Evolutionary conservation across 2,113 vertebrate genomes (phyloP).

Genomic region (Bolborhynchus lineola): DNA sequence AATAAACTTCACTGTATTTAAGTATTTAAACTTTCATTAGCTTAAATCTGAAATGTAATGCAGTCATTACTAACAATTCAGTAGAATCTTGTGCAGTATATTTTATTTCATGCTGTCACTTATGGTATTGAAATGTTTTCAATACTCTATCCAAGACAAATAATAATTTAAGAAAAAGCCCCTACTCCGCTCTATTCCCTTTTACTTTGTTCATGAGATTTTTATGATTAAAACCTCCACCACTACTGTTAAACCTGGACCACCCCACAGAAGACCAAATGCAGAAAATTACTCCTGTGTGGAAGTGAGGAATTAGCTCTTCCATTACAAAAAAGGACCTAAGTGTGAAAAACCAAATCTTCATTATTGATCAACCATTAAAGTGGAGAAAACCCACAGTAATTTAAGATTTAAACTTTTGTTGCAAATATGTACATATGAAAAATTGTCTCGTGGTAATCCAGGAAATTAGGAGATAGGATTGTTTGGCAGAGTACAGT

Average conservation of each 20-base stretch:
- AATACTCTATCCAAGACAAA: constrained; percentile 5
- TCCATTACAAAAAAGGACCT: not conserved
- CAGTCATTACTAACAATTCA: constrained; percentile 22
- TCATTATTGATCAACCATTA: not conserved
- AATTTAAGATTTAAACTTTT: not conserved
- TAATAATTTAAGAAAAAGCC: not conserved
- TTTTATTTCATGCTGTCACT: constrained; percentile 77
- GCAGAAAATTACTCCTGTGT: not conserved
- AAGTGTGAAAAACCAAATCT: not conserved
- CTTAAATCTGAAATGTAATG: not conserved
- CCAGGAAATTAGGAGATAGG: constrained; percentile 17
- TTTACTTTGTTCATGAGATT: not conserved
- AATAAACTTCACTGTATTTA: not conserved
- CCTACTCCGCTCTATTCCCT: not conserved
- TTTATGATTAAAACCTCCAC: not conserved
- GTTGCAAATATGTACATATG: constrained; percentile 46
- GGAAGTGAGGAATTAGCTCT: not conserved
- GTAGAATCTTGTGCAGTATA: not conserved
- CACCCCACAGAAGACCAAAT: not conserved
- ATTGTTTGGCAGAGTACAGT: not conserved
- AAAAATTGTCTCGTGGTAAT: not conserved
- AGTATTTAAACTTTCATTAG: not conserved
- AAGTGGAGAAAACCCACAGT: not conserved
- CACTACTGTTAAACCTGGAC: not conserved
- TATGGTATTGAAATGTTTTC: not conserved